These are phyloP conservation scores for Poeciliopsis turrubarensis DNA, from an alignment of 2,113 vertebrate genomes.

Conservation along the genomic window DNA sequence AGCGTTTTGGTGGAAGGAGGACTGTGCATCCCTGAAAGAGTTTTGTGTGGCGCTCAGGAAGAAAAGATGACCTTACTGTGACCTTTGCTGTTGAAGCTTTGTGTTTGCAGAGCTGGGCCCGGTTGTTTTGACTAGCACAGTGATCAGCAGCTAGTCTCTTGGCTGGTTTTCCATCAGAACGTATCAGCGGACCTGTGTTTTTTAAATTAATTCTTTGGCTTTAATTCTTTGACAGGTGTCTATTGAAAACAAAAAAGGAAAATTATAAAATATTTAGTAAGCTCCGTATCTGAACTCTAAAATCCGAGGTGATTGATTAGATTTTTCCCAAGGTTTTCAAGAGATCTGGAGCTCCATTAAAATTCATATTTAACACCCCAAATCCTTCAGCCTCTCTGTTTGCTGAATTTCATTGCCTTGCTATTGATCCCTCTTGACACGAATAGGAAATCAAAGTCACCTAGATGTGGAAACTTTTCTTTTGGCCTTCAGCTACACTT, in stretches of 20 bases:
- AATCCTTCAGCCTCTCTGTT: slow-evolving; percentile 49
- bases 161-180: slow-evolving; percentile 31
- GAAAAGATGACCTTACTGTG: slow-evolving; percentile 30
- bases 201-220: slow-evolving; percentile 42
- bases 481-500: slow-evolving; percentile 50
- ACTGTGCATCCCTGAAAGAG: background rate
- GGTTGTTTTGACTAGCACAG: slow-evolving; percentile 56
- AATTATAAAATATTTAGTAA: too few relatives aligned
- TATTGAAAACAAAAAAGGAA: slow-evolving; percentile 12
- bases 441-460: slow-evolving; percentile 69
- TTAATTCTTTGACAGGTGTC: slow-evolving; percentile 22
- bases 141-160: slow-evolving; percentile 33
- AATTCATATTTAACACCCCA: slow-evolving; percentile 49
- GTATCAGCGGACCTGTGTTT: slow-evolving; percentile 34
- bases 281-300: background rate
- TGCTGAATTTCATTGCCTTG: slow-evolving; percentile 30
- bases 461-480: slow-evolving; percentile 52
- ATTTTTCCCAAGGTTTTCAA: slow-evolving; percentile 35
- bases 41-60: slow-evolving; percentile 5
- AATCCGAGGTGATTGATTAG: background rate
- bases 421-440: slow-evolving; percentile 49
- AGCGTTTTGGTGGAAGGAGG: background rate
- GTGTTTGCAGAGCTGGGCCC: slow-evolving; percentile 51
- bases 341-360: slow-evolving; percentile 17
- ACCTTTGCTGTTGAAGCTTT: slow-evolving; percentile 57